Conservation (phyloP, 2,113 vertebrate genomes). For the Rutilus rutilus region DNA sequence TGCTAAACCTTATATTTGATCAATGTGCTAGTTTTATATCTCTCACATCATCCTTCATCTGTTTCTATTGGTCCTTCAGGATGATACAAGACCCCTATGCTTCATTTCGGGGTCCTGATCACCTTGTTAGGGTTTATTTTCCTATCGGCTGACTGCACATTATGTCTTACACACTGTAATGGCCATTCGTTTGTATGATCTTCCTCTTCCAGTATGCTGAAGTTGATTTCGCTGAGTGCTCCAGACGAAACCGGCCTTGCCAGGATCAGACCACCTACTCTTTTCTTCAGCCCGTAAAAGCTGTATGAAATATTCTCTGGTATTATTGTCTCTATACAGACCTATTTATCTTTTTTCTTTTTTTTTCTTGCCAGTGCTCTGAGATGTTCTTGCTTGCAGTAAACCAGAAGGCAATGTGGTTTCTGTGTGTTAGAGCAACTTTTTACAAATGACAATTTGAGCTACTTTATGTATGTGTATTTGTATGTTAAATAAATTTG, state of each 20-base stretch:
- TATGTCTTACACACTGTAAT: neutral
- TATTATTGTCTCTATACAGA: neutral
- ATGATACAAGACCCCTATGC: neutral
- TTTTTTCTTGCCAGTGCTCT: neutral
- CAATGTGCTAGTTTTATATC: neutral
- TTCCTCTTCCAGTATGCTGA: slow-evolving; percentile 2
- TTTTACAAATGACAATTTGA: neutral
- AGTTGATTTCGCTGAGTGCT: neutral
- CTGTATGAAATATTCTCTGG: neutral
- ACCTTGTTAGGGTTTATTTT: neutral
- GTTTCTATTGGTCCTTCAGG: neutral
- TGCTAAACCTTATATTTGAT: neutral
- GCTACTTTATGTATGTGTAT: neutral
- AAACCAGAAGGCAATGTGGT: neutral
- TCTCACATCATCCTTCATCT: too few species aligned
- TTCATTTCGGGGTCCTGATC: neutral
- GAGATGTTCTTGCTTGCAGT: neutral
- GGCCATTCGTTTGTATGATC: neutral
- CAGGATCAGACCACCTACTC: neutral
- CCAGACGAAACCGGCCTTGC: neutral
- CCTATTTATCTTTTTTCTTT: neutral
- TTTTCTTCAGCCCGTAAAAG: neutral
- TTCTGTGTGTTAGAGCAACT: neutral
- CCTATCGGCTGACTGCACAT: neutral
- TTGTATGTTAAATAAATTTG: neutral